These are phyloP conservation scores for Tetramorium bicarinatum DNA, from an alignment of 2,888 invertebrate genomes.

Conservation along the genomic window DNA sequence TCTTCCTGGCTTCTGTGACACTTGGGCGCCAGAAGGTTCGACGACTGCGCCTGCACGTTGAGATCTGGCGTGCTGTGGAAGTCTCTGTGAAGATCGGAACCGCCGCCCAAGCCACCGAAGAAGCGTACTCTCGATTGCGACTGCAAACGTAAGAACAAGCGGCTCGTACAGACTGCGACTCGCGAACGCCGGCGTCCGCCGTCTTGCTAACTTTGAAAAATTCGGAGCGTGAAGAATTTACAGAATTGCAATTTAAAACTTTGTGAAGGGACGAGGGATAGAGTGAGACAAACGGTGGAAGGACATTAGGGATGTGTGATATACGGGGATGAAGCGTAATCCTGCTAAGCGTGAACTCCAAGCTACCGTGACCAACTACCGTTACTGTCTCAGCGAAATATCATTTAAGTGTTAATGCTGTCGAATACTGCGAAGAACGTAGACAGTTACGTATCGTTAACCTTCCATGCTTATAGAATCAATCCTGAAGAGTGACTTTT, in stretches of 20 bases:
- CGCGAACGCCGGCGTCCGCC: not conserved
- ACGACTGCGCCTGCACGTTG: conserved; percentile 83
- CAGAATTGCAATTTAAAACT: conserved; percentile 31
- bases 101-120: conserved; percentile 86
- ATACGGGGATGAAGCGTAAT: conserved; percentile 25
- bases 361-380: conserved; percentile 44
- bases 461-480: conserved; percentile 49
- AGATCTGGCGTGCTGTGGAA: conserved; percentile 97
- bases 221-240: conserved; percentile 23
- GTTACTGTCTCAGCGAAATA: conserved; percentile 40
- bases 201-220: conserved; percentile 34
- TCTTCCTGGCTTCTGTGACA: conserved; percentile 92
- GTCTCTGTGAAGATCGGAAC: conserved; percentile 90
- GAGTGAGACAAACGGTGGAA: not conserved
- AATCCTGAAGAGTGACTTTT: conserved; percentile 27
- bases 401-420: conserved; percentile 33
- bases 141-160: conserved; percentile 82
- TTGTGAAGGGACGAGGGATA: conserved; percentile 3
- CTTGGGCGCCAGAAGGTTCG: conserved; percentile 83
- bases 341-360: conserved; percentile 49
- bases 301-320: not conserved
- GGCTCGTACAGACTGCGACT: conserved; percentile 26
- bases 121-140: conserved; percentile 87
- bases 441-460: conserved; percentile 24
- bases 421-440: conserved; percentile 16